phyloP scores from a whole-genome alignment of 2,113 vertebrate species.

The Hemiscyllium ocellatum region DNA sequence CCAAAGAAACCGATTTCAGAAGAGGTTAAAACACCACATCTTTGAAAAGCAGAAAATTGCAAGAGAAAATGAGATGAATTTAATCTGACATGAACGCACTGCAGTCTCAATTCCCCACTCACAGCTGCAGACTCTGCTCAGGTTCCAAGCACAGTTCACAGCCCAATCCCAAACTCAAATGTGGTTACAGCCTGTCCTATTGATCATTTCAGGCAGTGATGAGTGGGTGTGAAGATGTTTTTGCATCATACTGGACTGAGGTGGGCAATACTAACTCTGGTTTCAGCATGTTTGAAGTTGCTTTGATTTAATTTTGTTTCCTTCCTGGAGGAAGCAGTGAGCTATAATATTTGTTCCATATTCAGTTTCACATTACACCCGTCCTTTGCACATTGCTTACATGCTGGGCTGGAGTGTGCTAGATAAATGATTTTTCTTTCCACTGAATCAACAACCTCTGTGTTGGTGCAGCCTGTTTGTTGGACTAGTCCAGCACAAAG shows the following conservation, averaged over 20 bases:
- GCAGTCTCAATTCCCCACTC: neutral
- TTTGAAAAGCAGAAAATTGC: neutral
- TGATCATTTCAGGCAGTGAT: neutral
- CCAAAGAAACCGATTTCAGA: neutral
- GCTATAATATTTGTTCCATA: neutral
- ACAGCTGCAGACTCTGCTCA: neutral
- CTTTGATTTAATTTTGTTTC: neutral
- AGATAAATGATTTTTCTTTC: neutral
- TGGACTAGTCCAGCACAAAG: neutral
- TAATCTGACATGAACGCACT: neutral
- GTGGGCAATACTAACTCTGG: neutral
- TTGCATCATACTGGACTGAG: neutral
- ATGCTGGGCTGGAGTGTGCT: neutral
- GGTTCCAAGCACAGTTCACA: neutral
- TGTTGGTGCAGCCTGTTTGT: neutral
- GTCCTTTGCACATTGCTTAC: neutral
- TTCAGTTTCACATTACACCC: neutral
- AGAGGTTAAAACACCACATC: neutral
- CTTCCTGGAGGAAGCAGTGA: neutral
- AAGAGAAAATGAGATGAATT: neutral
- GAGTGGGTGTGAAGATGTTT: neutral
- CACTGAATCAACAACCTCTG: neutral
- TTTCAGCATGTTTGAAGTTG: neutral
- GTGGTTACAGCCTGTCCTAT: neutral
- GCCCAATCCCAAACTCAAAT: neutral